Evolutionary conservation across 2,113 vertebrate genomes (phyloP).

Genomic region (Cathartes aura): DNA sequence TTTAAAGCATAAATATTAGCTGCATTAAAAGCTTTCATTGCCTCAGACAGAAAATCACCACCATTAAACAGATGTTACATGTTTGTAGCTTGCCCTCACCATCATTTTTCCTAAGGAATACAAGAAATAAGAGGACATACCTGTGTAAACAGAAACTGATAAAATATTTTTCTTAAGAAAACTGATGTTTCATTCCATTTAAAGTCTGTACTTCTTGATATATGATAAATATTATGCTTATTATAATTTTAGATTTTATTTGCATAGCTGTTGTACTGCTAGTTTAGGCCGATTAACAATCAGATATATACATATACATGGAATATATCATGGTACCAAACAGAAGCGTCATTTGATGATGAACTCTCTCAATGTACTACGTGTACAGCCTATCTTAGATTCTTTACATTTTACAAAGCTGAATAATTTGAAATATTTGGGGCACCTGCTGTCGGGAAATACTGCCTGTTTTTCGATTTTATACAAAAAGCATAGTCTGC

Average conservation of each 20-base stretch:
- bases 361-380: background rate
- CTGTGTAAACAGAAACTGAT: background rate
- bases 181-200: background rate
- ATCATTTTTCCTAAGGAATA: background rate
- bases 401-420: background rate
- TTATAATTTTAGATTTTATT: background rate
- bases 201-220: background rate
- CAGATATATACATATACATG: background rate
- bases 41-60: background rate
- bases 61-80: background rate
- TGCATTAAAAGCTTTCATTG: background rate
- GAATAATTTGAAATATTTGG: background rate
- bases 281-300: background rate
- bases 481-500: background rate
- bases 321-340: background rate
- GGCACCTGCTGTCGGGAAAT: background rate
- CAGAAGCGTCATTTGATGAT: background rate
- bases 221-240: background rate
- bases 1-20: slow-evolving; percentile 6
- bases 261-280: background rate
- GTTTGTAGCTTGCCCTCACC: background rate
- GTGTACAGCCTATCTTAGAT: background rate
- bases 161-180: background rate
- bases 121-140: background rate
- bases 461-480: background rate